Conservation (phyloP, 2,888 invertebrate genomes). For the Notodonta dromedarius region DNA sequence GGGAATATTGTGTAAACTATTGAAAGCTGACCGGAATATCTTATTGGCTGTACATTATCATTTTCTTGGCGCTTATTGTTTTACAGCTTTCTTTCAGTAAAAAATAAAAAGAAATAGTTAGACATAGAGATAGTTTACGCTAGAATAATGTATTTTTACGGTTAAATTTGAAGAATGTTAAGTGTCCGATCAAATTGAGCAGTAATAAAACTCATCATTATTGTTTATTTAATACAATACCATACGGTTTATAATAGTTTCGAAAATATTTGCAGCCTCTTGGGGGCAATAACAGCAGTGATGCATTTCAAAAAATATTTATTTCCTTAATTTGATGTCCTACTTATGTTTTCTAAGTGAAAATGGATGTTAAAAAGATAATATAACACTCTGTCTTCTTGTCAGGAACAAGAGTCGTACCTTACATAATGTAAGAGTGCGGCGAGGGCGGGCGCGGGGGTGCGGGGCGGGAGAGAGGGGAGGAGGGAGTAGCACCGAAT, state of each 20-base stretch:
- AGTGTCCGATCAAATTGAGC: no score
- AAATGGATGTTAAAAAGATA: not conserved
- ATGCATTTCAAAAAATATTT: no score
- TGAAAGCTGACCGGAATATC: slow-evolving; percentile 19
- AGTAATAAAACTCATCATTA: no score
- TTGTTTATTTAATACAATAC: no score
- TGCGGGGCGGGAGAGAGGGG: slow-evolving; percentile 35
- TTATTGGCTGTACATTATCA: slow-evolving; percentile 15
- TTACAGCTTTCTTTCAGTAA: not conserved
- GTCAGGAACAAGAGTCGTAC: not conserved
- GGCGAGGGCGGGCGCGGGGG: slow-evolving; percentile 20
- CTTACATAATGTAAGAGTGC: slow-evolving; percentile 10
- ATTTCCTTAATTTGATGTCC: not conserved
- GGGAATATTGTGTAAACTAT: slow-evolving; percentile 28
- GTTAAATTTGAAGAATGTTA: no score
- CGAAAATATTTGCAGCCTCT: no score
- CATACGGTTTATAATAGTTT: no score
- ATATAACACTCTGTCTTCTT: slow-evolving; percentile 9
- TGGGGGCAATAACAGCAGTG: no score
- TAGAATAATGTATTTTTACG: no score
- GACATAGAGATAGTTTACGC: no score
- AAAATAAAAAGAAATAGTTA: no score
- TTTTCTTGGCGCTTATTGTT: slow-evolving; percentile 6
- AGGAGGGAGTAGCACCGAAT: slow-evolving; percentile 32
- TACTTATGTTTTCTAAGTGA: not conserved